Evolutionary conservation across 2,888 invertebrate species (phyloP).

Genomic region (Torymus auratus): DNA sequence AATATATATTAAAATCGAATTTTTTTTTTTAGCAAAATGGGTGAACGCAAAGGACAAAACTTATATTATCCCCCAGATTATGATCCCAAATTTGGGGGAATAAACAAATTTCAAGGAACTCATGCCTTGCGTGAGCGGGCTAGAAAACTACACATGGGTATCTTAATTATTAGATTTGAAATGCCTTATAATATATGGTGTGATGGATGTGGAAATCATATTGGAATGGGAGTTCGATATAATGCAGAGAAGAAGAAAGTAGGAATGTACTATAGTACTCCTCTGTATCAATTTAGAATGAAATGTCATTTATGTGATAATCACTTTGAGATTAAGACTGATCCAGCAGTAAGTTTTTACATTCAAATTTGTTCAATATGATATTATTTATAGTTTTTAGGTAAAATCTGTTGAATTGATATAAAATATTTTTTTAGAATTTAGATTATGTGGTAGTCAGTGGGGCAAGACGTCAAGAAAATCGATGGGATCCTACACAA

Average conservation of each 20-base stretch:
- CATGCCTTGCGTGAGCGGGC: slow-evolving; percentile 98
- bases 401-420: slow-evolving; percentile 2
- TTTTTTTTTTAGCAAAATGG: slow-evolving; percentile 82
- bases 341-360: slow-evolving; percentile 88
- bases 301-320: slow-evolving; percentile 99
- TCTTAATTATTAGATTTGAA: slow-evolving; percentile 97
- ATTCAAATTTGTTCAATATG: neutral
- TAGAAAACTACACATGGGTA: slow-evolving; percentile 95
- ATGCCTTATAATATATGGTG: slow-evolving; percentile 99
- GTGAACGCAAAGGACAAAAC: slow-evolving; percentile 98
- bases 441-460: slow-evolving; percentile 96
- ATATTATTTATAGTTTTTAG: slow-evolving; percentile 14
- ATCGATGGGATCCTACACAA: slow-evolving; percentile 97
- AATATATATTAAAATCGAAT: neutral
- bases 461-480: slow-evolving; percentile 97
- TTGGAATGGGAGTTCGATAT: slow-evolving; percentile 99
- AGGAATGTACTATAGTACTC: slow-evolving; percentile 99
- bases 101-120: slow-evolving; percentile 95
- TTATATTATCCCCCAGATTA: slow-evolving; percentile 99
- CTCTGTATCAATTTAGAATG: slow-evolving; percentile 98
- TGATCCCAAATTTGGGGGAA: slow-evolving; percentile 94
- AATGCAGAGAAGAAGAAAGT: slow-evolving; percentile 95
- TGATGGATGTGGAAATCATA: slow-evolving; percentile 97
- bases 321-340: slow-evolving; percentile 98
- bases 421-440: slow-evolving; percentile 81